Conservation (phyloP, 2,888 invertebrate species). For the Nematopogon swammerdamellus region DNA sequence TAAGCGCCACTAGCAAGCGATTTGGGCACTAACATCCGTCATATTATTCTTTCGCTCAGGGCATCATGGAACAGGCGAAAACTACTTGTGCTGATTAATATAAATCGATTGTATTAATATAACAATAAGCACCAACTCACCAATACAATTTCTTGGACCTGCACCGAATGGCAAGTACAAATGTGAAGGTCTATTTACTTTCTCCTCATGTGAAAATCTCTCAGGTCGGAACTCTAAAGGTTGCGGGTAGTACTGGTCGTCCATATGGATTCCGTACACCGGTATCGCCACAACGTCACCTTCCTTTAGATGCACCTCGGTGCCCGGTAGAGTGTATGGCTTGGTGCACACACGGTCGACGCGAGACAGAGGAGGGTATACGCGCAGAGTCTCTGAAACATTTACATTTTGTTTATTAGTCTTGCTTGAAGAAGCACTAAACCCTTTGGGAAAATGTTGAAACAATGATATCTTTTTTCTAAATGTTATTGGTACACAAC, state of each 20-base stretch:
- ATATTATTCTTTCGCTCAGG: too few species aligned
- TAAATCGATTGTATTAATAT: too few species aligned
- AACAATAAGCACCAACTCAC: too few species aligned
- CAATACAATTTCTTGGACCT: constrained; percentile 52
- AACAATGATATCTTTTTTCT: too few species aligned
- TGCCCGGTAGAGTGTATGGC: constrained; percentile 48
- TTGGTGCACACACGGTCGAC: constrained; percentile 54
- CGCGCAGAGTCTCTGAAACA: constrained; percentile 50
- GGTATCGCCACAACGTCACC: constrained; percentile 46
- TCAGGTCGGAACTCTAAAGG: constrained; percentile 52
- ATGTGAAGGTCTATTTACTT: constrained; percentile 41
- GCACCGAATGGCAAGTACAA: constrained; percentile 52
- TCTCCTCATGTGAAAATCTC: constrained; percentile 53
- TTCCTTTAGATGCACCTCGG: constrained; percentile 33
- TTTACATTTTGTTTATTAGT: neutral
- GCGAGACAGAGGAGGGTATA: constrained; percentile 53
- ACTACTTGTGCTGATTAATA: too few species aligned
- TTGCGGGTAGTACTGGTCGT: constrained; percentile 51
- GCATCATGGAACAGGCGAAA: too few species aligned
- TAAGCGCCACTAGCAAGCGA: too few species aligned
- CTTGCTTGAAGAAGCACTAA: too few species aligned
- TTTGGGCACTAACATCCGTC: too few species aligned
- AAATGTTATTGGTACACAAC: too few species aligned
- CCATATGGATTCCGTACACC: constrained; percentile 49
- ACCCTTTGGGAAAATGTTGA: too few species aligned